A percentile compares a stretch with the other conserved stretches of the same genome.
Conservation (phyloP, 1,140 invertebrate genomes). For the Onthophagus taurus region DNA sequence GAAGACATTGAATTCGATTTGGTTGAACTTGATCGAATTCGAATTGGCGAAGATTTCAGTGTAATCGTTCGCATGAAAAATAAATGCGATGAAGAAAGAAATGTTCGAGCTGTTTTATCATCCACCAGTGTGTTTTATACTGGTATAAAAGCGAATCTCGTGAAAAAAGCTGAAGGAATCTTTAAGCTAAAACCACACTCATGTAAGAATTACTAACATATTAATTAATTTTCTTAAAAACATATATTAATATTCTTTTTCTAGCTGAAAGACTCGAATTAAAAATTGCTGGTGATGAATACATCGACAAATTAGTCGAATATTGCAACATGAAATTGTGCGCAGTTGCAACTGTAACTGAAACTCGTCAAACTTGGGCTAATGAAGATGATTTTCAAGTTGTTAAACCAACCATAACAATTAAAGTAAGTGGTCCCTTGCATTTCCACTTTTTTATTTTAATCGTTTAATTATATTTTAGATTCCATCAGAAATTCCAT, state of each 20-base stretch:
- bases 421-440: conserved; percentile 42
- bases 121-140: conserved; percentile 69
- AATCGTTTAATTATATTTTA: conserved; percentile 28
- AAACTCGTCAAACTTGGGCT: conserved; percentile 65
- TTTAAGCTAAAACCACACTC: conserved; percentile 47
- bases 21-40: conserved; percentile 55
- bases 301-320: conserved; percentile 62
- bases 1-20: conserved; percentile 62
- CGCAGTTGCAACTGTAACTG: conserved; percentile 56
- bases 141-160: conserved; percentile 55
- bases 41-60: conserved; percentile 57
- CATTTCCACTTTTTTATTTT: not conserved
- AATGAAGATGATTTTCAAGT: conserved; percentile 68
- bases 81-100: conserved; percentile 44
- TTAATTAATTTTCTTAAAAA: not conserved
- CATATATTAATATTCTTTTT: conserved; percentile 16
- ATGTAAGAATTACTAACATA: conserved; percentile 39
- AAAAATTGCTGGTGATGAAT: conserved; percentile 50
- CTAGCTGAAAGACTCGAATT: conserved; percentile 53
- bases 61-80: conserved; percentile 58
- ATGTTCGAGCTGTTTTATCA: conserved; percentile 51
- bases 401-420: conserved; percentile 53
- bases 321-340: conserved; percentile 66
- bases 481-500: conserved; percentile 47
- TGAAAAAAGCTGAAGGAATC: conserved; percentile 59